Conservation (phyloP, 2,113 vertebrate genomes). For the Apistogramma diplotaenia region DNA sequence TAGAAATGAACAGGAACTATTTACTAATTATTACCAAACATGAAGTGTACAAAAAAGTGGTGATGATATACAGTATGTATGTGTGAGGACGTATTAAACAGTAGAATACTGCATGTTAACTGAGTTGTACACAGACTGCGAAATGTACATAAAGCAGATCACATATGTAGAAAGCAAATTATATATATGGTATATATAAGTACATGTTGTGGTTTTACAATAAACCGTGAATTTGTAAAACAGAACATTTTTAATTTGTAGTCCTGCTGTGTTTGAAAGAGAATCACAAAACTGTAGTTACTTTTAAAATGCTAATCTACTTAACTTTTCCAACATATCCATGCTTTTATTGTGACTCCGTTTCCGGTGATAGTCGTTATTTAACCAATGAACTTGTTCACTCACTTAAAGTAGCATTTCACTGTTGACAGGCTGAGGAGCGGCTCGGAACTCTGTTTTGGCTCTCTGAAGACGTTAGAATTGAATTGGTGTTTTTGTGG, state of each 20-base stretch:
- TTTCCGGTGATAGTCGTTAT: too few species aligned
- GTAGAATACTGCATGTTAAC: neutral
- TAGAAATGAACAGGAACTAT: neutral
- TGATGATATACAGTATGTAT: neutral
- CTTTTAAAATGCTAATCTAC: neutral
- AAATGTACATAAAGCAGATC: too few species aligned
- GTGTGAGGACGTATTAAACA: neutral
- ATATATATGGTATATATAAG: too few species aligned
- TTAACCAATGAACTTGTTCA: fast-evolving
- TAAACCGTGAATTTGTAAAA: too few species aligned
- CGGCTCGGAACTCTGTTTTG: fast-evolving
- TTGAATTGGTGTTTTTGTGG: fast-evolving
- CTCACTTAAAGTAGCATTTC: neutral
- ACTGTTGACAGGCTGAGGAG: neutral
- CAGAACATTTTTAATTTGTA: too few species aligned
- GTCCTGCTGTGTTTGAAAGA: neutral
- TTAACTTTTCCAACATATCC: neutral
- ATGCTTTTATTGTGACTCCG: neutral
- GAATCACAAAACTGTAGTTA: neutral
- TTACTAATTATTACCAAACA: neutral
- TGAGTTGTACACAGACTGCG: neutral
- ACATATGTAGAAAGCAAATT: too few species aligned
- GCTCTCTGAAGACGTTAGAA: neutral
- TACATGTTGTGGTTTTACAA: too few species aligned
- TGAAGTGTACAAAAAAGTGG: neutral